Base-by-base conservation (phyloP, 2,797 vertebrate species). In the Dromococcyx pavoninus region DNA sequence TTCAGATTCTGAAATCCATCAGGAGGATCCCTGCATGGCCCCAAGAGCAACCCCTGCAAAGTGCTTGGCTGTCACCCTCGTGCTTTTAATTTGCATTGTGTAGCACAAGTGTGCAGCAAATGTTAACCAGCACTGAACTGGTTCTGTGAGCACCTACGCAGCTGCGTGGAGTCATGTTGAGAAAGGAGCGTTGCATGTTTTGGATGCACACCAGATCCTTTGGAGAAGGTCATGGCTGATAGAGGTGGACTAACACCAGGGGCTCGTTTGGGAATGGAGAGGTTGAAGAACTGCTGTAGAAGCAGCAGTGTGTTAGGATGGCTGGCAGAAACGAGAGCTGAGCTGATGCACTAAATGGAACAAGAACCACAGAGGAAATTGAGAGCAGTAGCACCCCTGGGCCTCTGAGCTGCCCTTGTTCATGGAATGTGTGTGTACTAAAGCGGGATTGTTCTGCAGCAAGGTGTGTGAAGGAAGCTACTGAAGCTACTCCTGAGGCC, bases 121-220 rank as follows among this genome's bases (percentile, higher is more conserved):
- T 2, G 15, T 72, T 64, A 33, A 17, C 21, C 27, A 1, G n/a
- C 39, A 11, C 19, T 76, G 60, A 58, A 28, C 62, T 79, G 58
- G 11, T 51, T 66, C 43, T 46, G 0, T 73, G 69, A 11, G 70
- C 37, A 8, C 6, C 46, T 67, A 11, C 53, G 57, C 69, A 51
- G 35, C 65, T 86, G 33, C 33, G 5, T 24, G 39, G 25, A n/a
- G 24, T 51, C 11, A 27, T 33, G 81, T 44, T 64, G 75, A 60
- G 35, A 78, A 60, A 67, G 50, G 41, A 71, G 27, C 0, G 0
- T 24, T 76, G 71, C 1, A 0, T 7, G 4, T 32, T 94, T 86
- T 60, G 48, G 33, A 48, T 39, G 37, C 46, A 70, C 77, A 81
- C 11, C 41, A 37, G 35, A 46, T 77, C 30, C 32, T 57, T 54